These are phyloP conservation scores for Xanthorhoe designata DNA, from an alignment of 2,888 invertebrate species.

Conservation along the genomic window DNA sequence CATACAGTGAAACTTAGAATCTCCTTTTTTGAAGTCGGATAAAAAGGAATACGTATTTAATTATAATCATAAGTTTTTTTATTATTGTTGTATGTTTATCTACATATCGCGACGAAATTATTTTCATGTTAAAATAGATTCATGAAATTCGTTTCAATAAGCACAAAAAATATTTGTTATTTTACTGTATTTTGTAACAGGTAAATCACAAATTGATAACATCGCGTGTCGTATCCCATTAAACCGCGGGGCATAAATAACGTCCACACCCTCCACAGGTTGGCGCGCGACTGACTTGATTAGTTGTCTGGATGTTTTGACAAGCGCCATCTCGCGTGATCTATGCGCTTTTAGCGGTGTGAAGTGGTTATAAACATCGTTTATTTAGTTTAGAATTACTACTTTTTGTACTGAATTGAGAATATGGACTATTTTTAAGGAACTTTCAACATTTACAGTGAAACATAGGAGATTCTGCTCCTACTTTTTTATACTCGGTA, in stretches of 20 bases:
- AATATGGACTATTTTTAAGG: background rate
- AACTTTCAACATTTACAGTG: background rate
- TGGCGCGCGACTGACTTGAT: slow-evolving; percentile 60
- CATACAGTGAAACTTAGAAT: too few species aligned
- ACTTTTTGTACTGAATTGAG: background rate
- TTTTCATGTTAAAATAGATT: background rate
- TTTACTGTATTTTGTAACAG: background rate
- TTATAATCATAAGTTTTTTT: too few species aligned
- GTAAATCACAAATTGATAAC: slow-evolving; percentile 55
- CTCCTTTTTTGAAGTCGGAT: too few species aligned
- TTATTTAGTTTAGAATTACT: background rate
- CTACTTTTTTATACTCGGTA: too few species aligned
- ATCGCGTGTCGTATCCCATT: slow-evolving; percentile 53
- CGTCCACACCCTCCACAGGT: slow-evolving; percentile 49
- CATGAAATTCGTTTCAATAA: background rate
- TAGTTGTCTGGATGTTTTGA: slow-evolving; percentile 62
- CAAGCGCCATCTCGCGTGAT: slow-evolving; percentile 68
- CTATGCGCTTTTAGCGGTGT: slow-evolving; percentile 54
- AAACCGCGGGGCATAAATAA: slow-evolving; percentile 50
- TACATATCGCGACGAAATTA: background rate
- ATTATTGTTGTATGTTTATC: too few species aligned
- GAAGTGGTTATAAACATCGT: slow-evolving; percentile 6
- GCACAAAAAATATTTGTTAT: background rate
- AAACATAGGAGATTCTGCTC: too few species aligned
- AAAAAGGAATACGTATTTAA: too few species aligned